Evolutionary conservation across 2,888 invertebrate genomes (phyloP).

Genomic region (Agrochola litura): DNA sequence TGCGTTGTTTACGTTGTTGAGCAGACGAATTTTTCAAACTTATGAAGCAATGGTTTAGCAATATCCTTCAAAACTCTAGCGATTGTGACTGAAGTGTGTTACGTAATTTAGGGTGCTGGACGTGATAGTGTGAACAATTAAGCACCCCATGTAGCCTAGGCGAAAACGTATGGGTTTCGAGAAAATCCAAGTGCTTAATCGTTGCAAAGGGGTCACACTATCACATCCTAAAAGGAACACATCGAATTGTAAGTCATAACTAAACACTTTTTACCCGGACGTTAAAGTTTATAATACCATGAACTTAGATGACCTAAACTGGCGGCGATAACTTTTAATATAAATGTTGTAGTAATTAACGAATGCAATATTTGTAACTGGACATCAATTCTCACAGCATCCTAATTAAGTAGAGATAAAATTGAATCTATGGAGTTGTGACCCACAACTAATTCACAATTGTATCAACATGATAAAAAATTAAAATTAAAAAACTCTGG

Average conservation of each 20-base stretch:
- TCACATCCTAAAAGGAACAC: background rate
- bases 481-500: background rate
- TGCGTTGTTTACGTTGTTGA: too few relatives aligned
- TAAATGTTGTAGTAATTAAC: slow-evolving; percentile 23
- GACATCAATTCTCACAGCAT: slow-evolving; percentile 5
- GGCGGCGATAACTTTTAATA: slow-evolving; percentile 31
- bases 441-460: background rate
- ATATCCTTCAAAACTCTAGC: too few relatives aligned
- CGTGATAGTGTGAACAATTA: background rate
- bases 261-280: background rate
- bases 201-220: background rate
- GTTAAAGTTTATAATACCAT: slow-evolving; percentile 14
- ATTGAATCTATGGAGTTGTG: background rate
- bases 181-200: background rate
- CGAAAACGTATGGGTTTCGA: background rate
- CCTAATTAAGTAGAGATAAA: slow-evolving; percentile 27
- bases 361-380: slow-evolving; percentile 41
- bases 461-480: background rate
- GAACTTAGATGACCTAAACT: slow-evolving; percentile 35
- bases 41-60: too few relatives aligned
- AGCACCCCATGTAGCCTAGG: background rate
- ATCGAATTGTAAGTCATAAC: background rate
- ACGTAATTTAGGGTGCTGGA: background rate
- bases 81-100: too few relatives aligned
- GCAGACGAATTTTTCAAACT: too few relatives aligned